Percentiles rank a stretch among this genome's conserved stretches.
Conservation (phyloP, 2,797 vertebrate genomes). For the Loriculus beryllinus region DNA sequence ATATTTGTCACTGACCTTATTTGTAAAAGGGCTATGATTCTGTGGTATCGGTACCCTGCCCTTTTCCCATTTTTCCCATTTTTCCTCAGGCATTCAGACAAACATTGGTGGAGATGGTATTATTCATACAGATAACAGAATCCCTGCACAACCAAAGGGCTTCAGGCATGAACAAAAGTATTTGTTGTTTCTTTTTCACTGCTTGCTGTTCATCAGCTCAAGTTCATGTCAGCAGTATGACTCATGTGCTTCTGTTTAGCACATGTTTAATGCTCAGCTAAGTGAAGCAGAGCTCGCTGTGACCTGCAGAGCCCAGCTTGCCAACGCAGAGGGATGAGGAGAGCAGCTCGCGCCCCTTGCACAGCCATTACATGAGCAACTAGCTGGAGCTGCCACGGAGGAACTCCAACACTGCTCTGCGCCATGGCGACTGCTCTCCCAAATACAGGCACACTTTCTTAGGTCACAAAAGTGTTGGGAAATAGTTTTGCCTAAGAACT, state of each 20-base stretch:
- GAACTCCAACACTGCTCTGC: not conserved
- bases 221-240: conserved; percentile 31
- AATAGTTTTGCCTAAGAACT: not conserved
- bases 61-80: not conserved
- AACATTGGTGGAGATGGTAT: not conserved
- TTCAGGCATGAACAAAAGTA: conserved; percentile 31
- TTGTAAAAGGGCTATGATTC: not conserved
- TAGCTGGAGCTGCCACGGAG: fast-evolving
- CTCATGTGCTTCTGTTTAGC: conserved; percentile 26
- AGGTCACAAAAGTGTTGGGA: not conserved
- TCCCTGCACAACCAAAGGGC: not conserved
- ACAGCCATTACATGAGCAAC: fast-evolving
- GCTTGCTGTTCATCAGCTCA: not conserved
- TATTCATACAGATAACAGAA: conserved; percentile 4
- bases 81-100: conserved; percentile 2
- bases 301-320: not conserved
- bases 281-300: not conserved
- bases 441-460: not conserved
- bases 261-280: not conserved
- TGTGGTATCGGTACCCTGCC: not conserved
- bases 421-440: fast-evolving
- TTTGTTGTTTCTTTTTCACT: conserved; percentile 20
- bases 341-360: fast-evolving
- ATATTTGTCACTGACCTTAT: not conserved
- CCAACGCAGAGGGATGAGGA: fast-evolving